Conservation (phyloP, 2,888 invertebrate genomes). For the Clusia tigrina region DNA sequence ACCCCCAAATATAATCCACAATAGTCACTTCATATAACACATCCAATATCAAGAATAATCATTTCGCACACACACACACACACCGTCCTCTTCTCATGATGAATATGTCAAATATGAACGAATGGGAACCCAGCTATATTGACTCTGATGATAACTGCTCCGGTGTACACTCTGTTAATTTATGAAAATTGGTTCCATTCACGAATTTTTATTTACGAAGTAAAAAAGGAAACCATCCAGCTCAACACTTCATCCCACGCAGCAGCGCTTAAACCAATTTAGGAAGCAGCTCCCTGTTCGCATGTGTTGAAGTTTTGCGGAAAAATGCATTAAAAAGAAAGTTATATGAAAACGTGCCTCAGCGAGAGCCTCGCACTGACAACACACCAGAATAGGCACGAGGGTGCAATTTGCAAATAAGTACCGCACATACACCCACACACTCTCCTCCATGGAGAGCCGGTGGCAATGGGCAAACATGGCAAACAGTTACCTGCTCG, state of each 20-base stretch:
- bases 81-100: too few relatives aligned
- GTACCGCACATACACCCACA: conserved; percentile 15
- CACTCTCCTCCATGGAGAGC: too few relatives aligned
- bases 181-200: conserved; percentile 19
- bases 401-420: conserved; percentile 24
- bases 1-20: too few relatives aligned
- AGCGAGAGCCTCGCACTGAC: conserved; percentile 18
- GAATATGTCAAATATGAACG: too few relatives aligned
- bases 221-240: conserved; percentile 5
- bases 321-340: too few relatives aligned
- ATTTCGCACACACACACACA: too few relatives aligned
- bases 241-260: not conserved
- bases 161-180: too few relatives aligned
- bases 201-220: conserved; percentile 17
- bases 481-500: not conserved
- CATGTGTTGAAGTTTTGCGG: conserved; percentile 10
- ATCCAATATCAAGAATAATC: too few relatives aligned
- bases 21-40: too few relatives aligned
- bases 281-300: not conserved
- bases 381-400: conserved; percentile 12
- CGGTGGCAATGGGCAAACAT: conserved; percentile 17
- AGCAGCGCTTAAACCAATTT: not conserved
- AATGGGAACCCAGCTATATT: too few relatives aligned
- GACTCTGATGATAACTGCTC: too few relatives aligned
- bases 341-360: conserved; percentile 22